Evolutionary conservation across 2,113 vertebrate genomes (phyloP), one percentile per base, ranked within the genome.

Genomic region (Sorex fumeus): DNA sequence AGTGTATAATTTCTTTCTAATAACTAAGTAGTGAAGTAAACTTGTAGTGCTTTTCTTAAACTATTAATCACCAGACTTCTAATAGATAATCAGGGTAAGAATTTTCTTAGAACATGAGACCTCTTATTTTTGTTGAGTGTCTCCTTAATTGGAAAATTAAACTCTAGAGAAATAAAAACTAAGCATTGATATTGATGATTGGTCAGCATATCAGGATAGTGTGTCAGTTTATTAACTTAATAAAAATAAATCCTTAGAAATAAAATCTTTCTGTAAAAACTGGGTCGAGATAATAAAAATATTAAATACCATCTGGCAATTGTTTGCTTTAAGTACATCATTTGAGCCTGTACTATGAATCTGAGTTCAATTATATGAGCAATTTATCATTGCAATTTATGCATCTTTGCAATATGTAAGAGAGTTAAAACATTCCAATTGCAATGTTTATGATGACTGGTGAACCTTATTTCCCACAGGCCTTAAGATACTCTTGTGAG

Each of bases 191-290:
- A 91, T 21, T 83, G 62, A 89, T 95, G 85, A 92, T 50, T 83
- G 10, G 71, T 83, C 45, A 90, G 86, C 45, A 66, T 67, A 85
- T 83, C 53, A 82, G 76, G 94, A 89, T 8, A 71, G 75, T 84
- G 27, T 95, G 86, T 79, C 76, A 78, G 50, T 93, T 95, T 84
- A 91, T 88, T 91, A 92, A 92, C 72, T 88, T 95, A 96, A 85
- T 88, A 70, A 93, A 94, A 91, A 91, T 86, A 94, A 92, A 92
- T 71, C 28, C 87, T 88, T 87, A 75, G 94, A 96, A 96, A 94
- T 81, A 91, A 91, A 92, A 90, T 13, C 84, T 95, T 91, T 69
- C 87, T 60, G 30, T 88, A 43, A 80, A 94, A 95, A 50, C 88
- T n/a, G 18, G 36, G 86, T 62, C 30, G 30, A 70, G 53, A 53